These are phyloP conservation scores for Drosophila aff. DNA, from an alignment of 1,140 invertebrate species.

Conservation along the genomic window DNA sequence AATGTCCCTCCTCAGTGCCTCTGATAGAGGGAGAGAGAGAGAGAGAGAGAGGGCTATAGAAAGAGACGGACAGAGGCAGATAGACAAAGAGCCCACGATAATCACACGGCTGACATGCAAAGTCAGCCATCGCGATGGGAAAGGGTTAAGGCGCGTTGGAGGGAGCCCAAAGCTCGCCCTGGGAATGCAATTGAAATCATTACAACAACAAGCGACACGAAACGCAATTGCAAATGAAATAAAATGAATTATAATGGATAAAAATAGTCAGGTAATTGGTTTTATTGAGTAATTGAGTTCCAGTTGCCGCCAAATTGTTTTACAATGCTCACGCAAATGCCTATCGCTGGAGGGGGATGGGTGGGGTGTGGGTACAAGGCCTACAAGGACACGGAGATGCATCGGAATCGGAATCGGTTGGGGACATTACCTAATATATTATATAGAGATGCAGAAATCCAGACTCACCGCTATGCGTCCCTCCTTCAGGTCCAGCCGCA, in stretches of 20 bases:
- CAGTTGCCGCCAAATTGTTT: slow-evolving; percentile 80
- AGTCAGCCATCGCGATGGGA: slow-evolving; percentile 21
- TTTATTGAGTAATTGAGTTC: slow-evolving; percentile 83
- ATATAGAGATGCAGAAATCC: too few species aligned
- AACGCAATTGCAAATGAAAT: slow-evolving; percentile 81
- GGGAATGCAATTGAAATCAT: slow-evolving; percentile 77
- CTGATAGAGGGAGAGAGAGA: neutral
- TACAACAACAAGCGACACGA: slow-evolving; percentile 85
- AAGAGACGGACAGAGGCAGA: slow-evolving; percentile 1
- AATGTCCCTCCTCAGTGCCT: slow-evolving; percentile 44
- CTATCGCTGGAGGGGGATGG: slow-evolving; percentile 3
- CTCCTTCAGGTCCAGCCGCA: slow-evolving; percentile 98
- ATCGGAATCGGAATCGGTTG: neutral
- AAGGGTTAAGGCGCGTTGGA: slow-evolving; percentile 4
- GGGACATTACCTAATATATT: too few species aligned
- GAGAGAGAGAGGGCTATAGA: neutral
- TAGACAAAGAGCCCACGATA: slow-evolving; percentile 59
- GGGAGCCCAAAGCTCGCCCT: slow-evolving; percentile 22
- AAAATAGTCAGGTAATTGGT: slow-evolving; percentile 83
- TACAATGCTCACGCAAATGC: slow-evolving; percentile 67
- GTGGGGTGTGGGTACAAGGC: too few species aligned
- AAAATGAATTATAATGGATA: slow-evolving; percentile 84
- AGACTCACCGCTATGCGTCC: slow-evolving; percentile 97
- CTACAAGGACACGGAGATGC: too few species aligned
- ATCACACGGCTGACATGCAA: slow-evolving; percentile 83